Evolutionary conservation across 2,888 invertebrate species (phyloP).

Genomic region (Eulithis prunata): DNA sequence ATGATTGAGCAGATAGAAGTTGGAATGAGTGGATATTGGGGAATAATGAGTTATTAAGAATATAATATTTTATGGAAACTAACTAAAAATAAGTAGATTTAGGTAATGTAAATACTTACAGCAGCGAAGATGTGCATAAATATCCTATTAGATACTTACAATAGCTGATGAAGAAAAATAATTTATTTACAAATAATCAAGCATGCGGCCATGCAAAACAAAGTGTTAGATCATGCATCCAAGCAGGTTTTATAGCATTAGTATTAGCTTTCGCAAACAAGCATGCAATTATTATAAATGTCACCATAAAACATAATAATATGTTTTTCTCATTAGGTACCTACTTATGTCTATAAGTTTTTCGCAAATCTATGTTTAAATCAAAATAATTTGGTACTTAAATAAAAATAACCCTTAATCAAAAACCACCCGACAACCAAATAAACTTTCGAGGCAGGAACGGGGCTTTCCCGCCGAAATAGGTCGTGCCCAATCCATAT

Average conservation of each 20-base stretch:
- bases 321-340: no score
- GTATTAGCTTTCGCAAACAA: slow-evolving; percentile 18
- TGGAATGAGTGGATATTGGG: neutral
- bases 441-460: neutral
- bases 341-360: no score
- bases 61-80: neutral
- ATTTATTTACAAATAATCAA: slow-evolving; percentile 23
- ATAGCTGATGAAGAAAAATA: slow-evolving; percentile 14
- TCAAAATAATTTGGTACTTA: neutral
- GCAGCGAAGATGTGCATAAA: neutral
- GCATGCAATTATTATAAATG: slow-evolving; percentile 11
- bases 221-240: slow-evolving; percentile 19
- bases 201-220: slow-evolving; percentile 22
- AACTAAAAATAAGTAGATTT: neutral
- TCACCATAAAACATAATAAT: neutral
- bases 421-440: slow-evolving; percentile 8
- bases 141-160: slow-evolving; percentile 19
- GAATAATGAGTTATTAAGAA: neutral
- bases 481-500: neutral
- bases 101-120: slow-evolving; percentile 1
- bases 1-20: neutral
- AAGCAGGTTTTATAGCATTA: slow-evolving; percentile 27
- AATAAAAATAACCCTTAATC: slow-evolving; percentile 4
- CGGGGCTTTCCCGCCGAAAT: slow-evolving; percentile 4
- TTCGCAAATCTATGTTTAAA: no score